A percentile compares a stretch with the other conserved stretches of the same genome.
These are phyloP conservation scores for Ophraella communa DNA, from an alignment of 2,888 invertebrate genomes.

Conservation along the genomic window DNA sequence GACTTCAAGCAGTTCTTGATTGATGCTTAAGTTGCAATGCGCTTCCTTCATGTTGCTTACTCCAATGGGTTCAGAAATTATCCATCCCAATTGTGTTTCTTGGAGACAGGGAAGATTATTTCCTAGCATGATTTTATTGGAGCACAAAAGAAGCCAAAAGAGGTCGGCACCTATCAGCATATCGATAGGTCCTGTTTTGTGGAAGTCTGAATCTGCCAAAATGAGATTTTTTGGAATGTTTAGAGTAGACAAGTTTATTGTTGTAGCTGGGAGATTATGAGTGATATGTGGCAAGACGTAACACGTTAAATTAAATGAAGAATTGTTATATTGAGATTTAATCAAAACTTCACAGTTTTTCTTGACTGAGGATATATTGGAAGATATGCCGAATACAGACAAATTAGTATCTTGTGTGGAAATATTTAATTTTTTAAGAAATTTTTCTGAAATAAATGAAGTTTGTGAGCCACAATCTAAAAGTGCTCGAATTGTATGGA, in stretches of 20 bases:
- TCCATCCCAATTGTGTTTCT: not conserved
- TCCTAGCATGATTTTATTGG: not conserved
- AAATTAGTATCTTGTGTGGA: not conserved
- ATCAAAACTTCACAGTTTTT: not conserved
- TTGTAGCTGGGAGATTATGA: not conserved
- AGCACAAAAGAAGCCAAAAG: not conserved
- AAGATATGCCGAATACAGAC: not conserved
- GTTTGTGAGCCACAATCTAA: conserved; percentile 11
- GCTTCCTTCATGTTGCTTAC: not conserved
- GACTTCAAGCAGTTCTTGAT: not conserved
- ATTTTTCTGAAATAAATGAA: not conserved
- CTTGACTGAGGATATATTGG: no score
- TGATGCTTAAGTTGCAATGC: not conserved
- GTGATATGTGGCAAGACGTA: not conserved
- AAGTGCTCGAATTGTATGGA: not conserved
- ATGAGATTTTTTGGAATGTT: not conserved
- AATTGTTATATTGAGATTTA: not conserved
- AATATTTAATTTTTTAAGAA: not conserved
- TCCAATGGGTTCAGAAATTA: not conserved
- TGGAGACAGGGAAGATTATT: not conserved
- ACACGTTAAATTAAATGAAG: not conserved
- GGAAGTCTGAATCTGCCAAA: not conserved
- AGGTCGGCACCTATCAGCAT: not conserved
- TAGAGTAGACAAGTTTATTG: not conserved
- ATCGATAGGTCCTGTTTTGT: not conserved